Percentiles rank a stretch among this genome's conserved stretches.
Evolutionary conservation across 2,113 vertebrate genomes (phyloP).

Genomic region (Labeo catla): DNA sequence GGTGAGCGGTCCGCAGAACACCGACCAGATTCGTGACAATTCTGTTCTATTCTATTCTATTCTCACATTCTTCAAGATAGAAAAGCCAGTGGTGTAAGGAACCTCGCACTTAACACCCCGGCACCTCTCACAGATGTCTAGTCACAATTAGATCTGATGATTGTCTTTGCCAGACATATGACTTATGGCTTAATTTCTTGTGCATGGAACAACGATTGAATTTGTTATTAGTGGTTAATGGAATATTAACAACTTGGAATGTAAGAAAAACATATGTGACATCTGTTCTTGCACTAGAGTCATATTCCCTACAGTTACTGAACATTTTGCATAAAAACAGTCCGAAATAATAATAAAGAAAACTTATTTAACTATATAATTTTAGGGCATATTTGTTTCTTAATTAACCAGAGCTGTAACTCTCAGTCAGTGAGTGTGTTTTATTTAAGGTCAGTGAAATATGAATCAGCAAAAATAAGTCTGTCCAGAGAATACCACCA

Average conservation of each 20-base stretch:
- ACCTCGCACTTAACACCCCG: neutral
- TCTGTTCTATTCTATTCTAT: neutral
- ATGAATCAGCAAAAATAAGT: conserved; percentile 45
- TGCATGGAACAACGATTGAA: neutral
- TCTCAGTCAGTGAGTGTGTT: conserved; percentile 26
- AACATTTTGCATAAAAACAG: neutral
- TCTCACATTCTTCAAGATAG: neutral
- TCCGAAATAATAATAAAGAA: neutral
- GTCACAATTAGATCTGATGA: neutral
- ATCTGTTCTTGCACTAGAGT: neutral
- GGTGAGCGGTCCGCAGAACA: too few relatives aligned
- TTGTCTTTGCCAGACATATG: neutral
- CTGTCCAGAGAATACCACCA: conserved; percentile 26
- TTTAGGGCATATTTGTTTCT: neutral
- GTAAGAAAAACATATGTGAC: neutral
- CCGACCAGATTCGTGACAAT: too few relatives aligned
- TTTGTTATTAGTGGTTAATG: neutral
- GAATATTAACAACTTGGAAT: neutral
- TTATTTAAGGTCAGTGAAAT: conserved; percentile 51
- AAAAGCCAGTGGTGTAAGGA: neutral
- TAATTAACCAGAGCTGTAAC: conserved; percentile 29
- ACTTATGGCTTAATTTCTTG: conserved; percentile 13
- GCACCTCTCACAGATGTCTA: neutral
- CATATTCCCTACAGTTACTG: neutral
- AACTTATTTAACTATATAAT: neutral